A percentile compares a stretch with the other conserved stretches of the same genome.
Evolutionary conservation across 2,797 vertebrate species (phyloP).

Genomic region (Otus scops): DNA sequence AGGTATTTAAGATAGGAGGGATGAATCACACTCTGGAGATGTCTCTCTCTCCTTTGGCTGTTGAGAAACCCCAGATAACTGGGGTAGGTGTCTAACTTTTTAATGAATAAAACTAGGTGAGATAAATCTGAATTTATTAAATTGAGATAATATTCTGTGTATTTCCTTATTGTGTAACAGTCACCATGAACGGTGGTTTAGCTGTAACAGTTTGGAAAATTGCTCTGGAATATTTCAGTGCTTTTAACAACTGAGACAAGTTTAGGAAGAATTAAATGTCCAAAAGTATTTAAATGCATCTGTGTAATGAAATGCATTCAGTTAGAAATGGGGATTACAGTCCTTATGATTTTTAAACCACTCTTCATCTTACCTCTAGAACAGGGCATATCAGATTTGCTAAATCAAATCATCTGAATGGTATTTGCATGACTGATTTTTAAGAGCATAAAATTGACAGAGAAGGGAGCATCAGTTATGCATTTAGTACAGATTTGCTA

Average conservation of each 20-base stretch:
- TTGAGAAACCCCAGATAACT: neutral
- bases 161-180: neutral
- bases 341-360: conserved; percentile 10
- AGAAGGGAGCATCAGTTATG: neutral
- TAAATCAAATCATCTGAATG: conserved; percentile 29
- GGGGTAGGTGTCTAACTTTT: neutral
- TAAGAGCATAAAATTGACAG: neutral
- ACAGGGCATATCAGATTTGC: neutral
- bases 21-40: neutral
- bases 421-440: conserved; percentile 19
- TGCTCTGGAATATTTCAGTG: neutral
- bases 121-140: neutral
- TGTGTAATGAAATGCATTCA: neutral
- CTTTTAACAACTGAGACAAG: neutral
- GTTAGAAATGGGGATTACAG: neutral
- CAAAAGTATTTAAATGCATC: neutral
- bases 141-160: neutral
- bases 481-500: conserved; percentile 1
- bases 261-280: neutral
- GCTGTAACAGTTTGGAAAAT: neutral
- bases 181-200: neutral
- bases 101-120: neutral
- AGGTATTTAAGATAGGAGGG: conserved; percentile 16
- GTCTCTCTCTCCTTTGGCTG: neutral
- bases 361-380: neutral